Conservation (phyloP, 2,797 vertebrate genomes). For the Scomberomorus guttatus region DNA sequence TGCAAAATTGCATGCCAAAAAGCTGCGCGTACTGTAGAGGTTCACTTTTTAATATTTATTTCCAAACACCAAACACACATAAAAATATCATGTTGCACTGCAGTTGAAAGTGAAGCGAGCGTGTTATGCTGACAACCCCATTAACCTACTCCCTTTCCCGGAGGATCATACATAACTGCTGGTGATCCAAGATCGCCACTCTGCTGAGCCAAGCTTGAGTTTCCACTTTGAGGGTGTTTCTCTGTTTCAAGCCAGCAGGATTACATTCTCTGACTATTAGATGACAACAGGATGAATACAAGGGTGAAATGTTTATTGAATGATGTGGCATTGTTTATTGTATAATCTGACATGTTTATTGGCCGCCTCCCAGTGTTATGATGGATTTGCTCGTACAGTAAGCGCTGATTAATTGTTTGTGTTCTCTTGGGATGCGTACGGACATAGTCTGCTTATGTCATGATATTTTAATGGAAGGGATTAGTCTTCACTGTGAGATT, state of each 20-base stretch:
- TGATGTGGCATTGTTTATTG: conserved; percentile 51
- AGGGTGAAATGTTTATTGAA: conserved; percentile 50
- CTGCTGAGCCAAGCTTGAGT: conserved; percentile 47
- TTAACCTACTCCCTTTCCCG: conserved; percentile 58
- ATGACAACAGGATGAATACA: conserved; percentile 41
- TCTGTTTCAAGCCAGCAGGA: conserved; percentile 47
- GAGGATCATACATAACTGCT: conserved; percentile 59
- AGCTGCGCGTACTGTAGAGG: not conserved
- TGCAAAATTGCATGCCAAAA: conserved; percentile 17
- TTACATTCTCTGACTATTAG: conserved; percentile 25
- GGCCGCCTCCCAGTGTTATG: conserved; percentile 29
- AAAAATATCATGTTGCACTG: conserved; percentile 35
- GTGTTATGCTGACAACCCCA: conserved; percentile 47
- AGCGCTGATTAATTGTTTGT: conserved; percentile 22
- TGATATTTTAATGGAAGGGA: conserved; percentile 13
- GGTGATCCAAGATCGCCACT: conserved; percentile 40
- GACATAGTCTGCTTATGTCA: conserved; percentile 3
- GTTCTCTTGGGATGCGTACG: conserved; percentile 1
- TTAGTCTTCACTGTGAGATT: not conserved
- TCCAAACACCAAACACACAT: conserved; percentile 15
- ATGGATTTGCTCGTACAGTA: conserved; percentile 27
- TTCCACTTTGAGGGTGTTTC: conserved; percentile 68
- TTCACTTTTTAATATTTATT: conserved; percentile 21
- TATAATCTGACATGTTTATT: conserved; percentile 57
- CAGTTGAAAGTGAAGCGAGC: conserved; percentile 10